Evolutionary conservation across 1,140 invertebrate species (phyloP).

Genomic region (Drosophila saltans): DNA sequence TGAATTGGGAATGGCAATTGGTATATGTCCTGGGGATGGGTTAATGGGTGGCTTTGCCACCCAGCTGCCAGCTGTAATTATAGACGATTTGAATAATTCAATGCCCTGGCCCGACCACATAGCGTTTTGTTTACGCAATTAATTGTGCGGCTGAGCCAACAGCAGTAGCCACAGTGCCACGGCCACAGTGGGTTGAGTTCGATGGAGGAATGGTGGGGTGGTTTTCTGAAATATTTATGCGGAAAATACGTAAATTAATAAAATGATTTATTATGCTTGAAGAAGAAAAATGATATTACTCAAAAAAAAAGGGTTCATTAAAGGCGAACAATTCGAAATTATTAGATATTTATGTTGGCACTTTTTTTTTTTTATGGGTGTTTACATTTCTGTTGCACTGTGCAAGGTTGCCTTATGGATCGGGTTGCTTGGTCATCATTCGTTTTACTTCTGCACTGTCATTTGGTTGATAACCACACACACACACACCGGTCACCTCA

Average conservation of each 20-base stretch:
- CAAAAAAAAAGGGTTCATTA: too few relatives aligned
- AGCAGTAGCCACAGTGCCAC: constrained; percentile 20
- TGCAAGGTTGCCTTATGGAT: constrained; percentile 38
- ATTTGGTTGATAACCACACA: constrained; percentile 70
- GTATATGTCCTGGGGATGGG: neutral
- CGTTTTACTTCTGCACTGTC: constrained; percentile 71
- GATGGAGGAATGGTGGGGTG: neutral
- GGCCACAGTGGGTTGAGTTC: constrained; percentile 29
- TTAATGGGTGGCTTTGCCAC: constrained; percentile 20
- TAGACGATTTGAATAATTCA: constrained; percentile 80
- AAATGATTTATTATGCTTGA: neutral
- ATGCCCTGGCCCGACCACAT: constrained; percentile 48
- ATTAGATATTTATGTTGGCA: too few relatives aligned
- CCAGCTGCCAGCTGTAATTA: constrained; percentile 66
- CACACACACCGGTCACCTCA: constrained; percentile 22
- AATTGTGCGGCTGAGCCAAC: constrained; percentile 63
- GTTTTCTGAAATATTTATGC: neutral
- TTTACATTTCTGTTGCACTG: constrained; percentile 26
- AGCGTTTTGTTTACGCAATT: constrained; percentile 77
- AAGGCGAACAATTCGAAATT: too few relatives aligned
- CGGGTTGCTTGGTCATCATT: constrained; percentile 75
- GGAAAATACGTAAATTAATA: neutral
- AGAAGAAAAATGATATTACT: neutral
- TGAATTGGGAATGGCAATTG: neutral
- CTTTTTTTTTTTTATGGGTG: too few relatives aligned